phyloP scores from a whole-genome alignment of 2,113 vertebrate genomes.

The Leucosticte australis region DNA sequence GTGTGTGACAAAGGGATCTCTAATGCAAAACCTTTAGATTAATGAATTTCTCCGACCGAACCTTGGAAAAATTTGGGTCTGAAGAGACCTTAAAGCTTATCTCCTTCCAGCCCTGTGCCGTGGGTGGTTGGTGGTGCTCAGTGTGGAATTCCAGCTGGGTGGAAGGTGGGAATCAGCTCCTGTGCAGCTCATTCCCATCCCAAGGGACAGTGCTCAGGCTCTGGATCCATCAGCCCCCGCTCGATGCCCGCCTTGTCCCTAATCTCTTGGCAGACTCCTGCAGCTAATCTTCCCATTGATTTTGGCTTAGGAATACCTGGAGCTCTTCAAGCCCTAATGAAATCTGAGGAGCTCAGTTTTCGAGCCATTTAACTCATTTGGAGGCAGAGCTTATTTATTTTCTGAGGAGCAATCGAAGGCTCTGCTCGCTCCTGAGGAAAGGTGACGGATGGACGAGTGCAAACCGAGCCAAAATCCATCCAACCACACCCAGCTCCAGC shows the following conservation, averaged over 20 bases:
- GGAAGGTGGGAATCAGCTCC: neutral
- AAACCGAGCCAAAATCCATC: neutral
- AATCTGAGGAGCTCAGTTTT: neutral
- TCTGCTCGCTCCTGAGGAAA: neutral
- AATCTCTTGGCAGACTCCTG: neutral
- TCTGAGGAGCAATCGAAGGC: neutral
- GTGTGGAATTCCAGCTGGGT: accelerated
- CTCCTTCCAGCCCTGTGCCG: accelerated
- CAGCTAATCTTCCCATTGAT: slow-evolving; percentile 26
- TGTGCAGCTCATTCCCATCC: accelerated
- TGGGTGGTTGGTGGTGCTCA: neutral
- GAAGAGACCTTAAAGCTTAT: neutral
- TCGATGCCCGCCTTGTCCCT: accelerated
- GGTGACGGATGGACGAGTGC: accelerated
- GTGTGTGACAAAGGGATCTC: neutral
- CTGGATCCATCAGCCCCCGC: accelerated
- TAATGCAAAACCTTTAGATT: neutral
- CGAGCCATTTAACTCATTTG: neutral
- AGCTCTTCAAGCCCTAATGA: neutral
- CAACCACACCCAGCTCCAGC: neutral
- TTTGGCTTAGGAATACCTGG: slow-evolving; percentile 11
- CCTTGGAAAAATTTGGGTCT: neutral
- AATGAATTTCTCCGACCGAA: neutral
- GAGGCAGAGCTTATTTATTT: neutral
- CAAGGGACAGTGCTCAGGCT: accelerated